Percentiles rank a stretch among this genome's conserved stretches.
phyloP scores from a whole-genome alignment of 2,113 vertebrate species.

The Otolemur garnettii region DNA sequence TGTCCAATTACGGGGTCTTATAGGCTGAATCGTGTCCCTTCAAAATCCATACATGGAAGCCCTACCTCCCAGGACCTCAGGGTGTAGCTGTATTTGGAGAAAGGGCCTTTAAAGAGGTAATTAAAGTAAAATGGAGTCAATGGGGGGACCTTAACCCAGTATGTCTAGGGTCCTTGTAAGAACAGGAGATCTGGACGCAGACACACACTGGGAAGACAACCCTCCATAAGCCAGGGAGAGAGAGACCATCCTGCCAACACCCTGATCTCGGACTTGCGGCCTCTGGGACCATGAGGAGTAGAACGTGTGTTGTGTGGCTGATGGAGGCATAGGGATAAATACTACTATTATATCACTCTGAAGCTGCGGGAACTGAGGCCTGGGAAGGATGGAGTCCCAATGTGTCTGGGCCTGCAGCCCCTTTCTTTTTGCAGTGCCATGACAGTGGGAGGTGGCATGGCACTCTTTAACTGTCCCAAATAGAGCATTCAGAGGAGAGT shows the following conservation, averaged over 20 bases:
- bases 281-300: no score
- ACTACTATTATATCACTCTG: not conserved
- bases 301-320: not conserved
- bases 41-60: not conserved
- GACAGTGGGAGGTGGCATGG: fast-evolving
- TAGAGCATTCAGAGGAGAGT: fast-evolving
- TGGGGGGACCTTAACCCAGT: not conserved
- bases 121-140: not conserved
- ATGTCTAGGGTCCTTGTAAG: not conserved
- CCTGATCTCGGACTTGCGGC: not conserved
- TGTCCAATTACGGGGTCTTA: not conserved
- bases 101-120: not conserved
- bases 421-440: not conserved
- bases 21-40: not conserved
- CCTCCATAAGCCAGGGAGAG: not conserved
- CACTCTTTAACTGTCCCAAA: fast-evolving
- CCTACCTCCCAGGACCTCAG: not conserved
- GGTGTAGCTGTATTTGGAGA: not conserved
- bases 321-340: not conserved
- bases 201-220: not conserved
- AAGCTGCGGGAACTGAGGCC: not conserved
- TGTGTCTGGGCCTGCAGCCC: not conserved
- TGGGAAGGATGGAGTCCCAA: fast-evolving
- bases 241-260: not conserved
- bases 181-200: not conserved